phyloP scores from a whole-genome alignment of 2,797 vertebrate species.

The Gouania willdenowi region DNA sequence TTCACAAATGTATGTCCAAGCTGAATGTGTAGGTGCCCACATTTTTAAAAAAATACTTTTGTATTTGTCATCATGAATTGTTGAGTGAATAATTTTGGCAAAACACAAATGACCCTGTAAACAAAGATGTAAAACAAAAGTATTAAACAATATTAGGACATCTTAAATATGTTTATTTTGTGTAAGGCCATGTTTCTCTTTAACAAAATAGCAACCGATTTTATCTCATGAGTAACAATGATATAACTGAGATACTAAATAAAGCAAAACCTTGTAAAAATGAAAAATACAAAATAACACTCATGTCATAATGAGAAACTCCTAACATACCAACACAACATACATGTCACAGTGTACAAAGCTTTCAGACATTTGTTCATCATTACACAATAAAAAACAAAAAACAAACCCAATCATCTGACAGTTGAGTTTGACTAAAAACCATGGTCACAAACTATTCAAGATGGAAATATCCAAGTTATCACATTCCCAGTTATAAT shows the following conservation, averaged over 20 bases:
- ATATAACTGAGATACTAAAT: too few relatives aligned
- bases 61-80: too few relatives aligned
- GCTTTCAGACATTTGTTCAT: constrained; percentile 35
- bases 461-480: constrained; percentile 18
- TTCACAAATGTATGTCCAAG: too few relatives aligned
- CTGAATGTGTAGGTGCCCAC: too few relatives aligned
- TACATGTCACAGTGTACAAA: constrained; percentile 50
- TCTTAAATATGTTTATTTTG: constrained; percentile 43
- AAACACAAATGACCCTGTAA: too few relatives aligned
- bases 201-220: constrained; percentile 45
- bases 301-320: constrained; percentile 7
- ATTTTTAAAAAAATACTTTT: too few relatives aligned
- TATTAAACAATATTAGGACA: background rate
- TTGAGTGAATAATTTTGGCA: too few relatives aligned
- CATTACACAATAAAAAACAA: constrained; percentile 39
- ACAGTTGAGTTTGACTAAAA: constrained; percentile 19
- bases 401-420: constrained; percentile 35
- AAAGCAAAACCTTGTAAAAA: background rate
- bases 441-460: constrained; percentile 18
- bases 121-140: background rate
- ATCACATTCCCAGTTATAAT: too few relatives aligned
- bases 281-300: background rate
- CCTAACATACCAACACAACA: constrained; percentile 23
- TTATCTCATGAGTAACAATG: constrained; percentile 24
- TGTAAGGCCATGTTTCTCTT: constrained; percentile 65